Evolutionary conservation across 2,888 invertebrate genomes (phyloP), one percentile per base, ranked within the genome.

Genomic region (Escarpia spicata): DNA sequence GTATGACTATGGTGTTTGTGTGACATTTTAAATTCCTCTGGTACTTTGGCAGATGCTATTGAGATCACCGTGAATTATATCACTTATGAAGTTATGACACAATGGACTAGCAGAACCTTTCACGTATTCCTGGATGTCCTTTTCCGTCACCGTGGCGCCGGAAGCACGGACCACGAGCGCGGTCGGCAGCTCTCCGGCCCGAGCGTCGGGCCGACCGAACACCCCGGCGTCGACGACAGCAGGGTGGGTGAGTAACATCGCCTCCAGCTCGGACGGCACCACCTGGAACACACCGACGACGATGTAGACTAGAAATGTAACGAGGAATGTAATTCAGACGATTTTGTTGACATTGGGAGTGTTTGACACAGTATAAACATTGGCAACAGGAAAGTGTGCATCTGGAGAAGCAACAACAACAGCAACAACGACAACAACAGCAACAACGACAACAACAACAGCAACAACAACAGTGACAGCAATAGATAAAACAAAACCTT

Each of bases 141-240:
- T 43, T 45, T 92, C 92, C 37, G 91, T 91, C 31, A 58, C 43
- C 43, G 10, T 44, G 60, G 90, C 91, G n/a, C 89, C 89, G 9
- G 92, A 9, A 44, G 91, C 91, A 8, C n/a, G 45, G 43, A 93
- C 93, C 19, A 93, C 91, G 75, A 44, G 91, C 31, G 92, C 93
- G 43, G 90, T 89, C 43, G 93, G 93, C 43, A 93, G 15, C 44
- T 93, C 92, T 19, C 93, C 93, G 52, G 91, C 75, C 31, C 8
- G 8, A n/a, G 90, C 75, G 90, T 92, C 75, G 26, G 92, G 89
- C 10, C 75, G 44, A 91, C 91, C 91, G 91, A 43, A 91, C 44
- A 91, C 91, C n/a, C 91, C 91, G 43, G 37, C 91, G 44, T 91
- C 91, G 44, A 43, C 44, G 26, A 91, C 91, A 15, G 31, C 91